These are phyloP conservation scores for Sphecodes monilicornis DNA, from an alignment of 2,888 invertebrate species.

Conservation along the genomic window DNA sequence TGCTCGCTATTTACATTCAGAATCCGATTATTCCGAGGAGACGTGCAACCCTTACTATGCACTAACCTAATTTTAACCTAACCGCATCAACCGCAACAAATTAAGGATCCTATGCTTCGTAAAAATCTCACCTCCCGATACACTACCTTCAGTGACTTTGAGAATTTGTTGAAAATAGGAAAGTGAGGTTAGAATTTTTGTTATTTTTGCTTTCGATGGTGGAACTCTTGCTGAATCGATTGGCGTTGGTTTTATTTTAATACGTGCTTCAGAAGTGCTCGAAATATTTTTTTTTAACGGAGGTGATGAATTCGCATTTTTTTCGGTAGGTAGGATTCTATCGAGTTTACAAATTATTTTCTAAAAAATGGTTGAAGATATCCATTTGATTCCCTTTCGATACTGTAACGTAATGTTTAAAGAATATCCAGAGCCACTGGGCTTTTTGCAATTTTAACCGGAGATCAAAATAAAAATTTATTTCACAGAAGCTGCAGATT, in stretches of 20 bases:
- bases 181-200: neutral
- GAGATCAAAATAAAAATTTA: too few relatives aligned
- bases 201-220: neutral
- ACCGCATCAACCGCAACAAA: neutral
- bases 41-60: neutral
- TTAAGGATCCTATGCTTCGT: neutral
- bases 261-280: neutral
- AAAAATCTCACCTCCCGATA: neutral
- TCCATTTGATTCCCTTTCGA: too few relatives aligned
- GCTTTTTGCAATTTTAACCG: too few relatives aligned
- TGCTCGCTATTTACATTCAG: neutral
- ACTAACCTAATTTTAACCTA: neutral
- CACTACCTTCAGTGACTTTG: neutral
- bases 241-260: neutral
- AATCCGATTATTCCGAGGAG: neutral
- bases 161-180: neutral
- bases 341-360: too few relatives aligned
- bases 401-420: too few relatives aligned
- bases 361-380: too few relatives aligned
- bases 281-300: too few relatives aligned
- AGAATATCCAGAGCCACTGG: too few relatives aligned
- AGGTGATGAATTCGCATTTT: too few relatives aligned
- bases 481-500: too few relatives aligned
- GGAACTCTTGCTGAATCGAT: neutral
- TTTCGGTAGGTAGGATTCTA: too few relatives aligned